Percentiles rank a stretch among this genome's conserved stretches.
Evolutionary conservation across 2,113 vertebrate genomes (phyloP).

Genomic region (Pipra filicauda): DNA sequence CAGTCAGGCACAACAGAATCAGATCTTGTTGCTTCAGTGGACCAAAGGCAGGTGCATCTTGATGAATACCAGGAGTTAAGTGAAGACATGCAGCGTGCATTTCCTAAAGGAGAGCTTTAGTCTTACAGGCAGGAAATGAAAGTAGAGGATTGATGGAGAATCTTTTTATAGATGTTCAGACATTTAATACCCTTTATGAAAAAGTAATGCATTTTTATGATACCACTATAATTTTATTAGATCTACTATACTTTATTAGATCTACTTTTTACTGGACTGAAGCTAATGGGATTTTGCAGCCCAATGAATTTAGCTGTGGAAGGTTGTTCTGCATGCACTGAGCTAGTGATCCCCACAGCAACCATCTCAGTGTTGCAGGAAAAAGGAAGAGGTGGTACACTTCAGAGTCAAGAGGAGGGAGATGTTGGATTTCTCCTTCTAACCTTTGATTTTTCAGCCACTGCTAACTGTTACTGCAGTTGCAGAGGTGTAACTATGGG

Average conservation of each 20-base stretch:
- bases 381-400: neutral
- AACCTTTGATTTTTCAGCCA: neutral
- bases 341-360: neutral
- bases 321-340: neutral
- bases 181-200: constrained; percentile 5
- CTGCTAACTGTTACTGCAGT: neutral
- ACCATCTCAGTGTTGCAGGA: neutral
- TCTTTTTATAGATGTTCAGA: neutral
- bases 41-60: neutral
- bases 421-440: neutral
- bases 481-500: neutral
- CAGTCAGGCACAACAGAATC: neutral
- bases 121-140: neutral
- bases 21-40: neutral
- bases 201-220: constrained; percentile 21
- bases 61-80: neutral
- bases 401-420: neutral
- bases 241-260: neutral
- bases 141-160: neutral
- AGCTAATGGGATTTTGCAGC: neutral
- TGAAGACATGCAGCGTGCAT: neutral
- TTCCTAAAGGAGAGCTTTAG: neutral
- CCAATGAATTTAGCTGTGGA: neutral
- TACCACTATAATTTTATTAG: constrained; percentile 40
- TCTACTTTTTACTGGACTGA: neutral